Evolutionary conservation across 2,113 vertebrate genomes (phyloP), one percentile per base, ranked within the genome.

Genomic region (Equus przewalskii): DNA sequence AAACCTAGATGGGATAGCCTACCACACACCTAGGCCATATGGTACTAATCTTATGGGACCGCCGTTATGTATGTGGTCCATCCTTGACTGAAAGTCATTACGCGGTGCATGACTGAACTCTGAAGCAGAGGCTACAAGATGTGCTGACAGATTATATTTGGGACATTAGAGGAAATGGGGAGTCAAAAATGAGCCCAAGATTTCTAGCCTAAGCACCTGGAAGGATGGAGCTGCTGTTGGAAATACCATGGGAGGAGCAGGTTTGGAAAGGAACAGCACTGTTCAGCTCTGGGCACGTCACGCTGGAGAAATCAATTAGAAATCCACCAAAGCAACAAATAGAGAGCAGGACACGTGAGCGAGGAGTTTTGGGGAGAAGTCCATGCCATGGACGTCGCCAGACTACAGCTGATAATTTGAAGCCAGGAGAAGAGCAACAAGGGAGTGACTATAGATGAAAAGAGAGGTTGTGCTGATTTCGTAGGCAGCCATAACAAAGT

Each of bases 331-430:
- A 6, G 1, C 14, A 4, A 62, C 0, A 10, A 21, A 41, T 6
- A 13, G 67, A 36, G 41, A 22, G 14, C 2, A 69, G 83, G 36
- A 41, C 18, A 7, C 2, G 33, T 5, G 10, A 58, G 94, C 28
- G 60, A 60, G 24, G 86, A 19, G 15, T 6, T 13, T 54, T 4
- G 7, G 33, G 67, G 19, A 30, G 7, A 58, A 22, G 36, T 4
- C 11, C 33, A 7, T 10, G n/a, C 41, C 6, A 9, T 11, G 41
- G 75, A n/a, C 21, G 49, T 12, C 49, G 16, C n/a, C 60, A 70
- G n/a, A 18, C 51, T 60, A 18, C 0, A 0, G 0, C 6, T 13
- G 33, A 54, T n/a, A 0, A 36, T 41, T 18, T 6, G 44, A 46
- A 75, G 78, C 24, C n/a, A 22, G 18, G 54, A 41, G 56, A 44